phyloP scores from a whole-genome alignment of 1,140 invertebrate species.

The Popillia japonica region DNA sequence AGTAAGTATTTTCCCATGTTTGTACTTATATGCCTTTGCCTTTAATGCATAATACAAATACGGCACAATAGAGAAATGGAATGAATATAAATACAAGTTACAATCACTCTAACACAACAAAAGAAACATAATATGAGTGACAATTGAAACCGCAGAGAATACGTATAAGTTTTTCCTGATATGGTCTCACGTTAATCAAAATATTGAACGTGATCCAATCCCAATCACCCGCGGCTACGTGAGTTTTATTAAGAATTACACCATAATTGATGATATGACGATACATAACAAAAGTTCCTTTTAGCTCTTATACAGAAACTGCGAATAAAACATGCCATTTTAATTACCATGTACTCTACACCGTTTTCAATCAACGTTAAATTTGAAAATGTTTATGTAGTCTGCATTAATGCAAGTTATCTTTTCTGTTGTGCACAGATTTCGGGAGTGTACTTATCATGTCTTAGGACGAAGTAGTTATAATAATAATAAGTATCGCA shows the following conservation, averaged over 20 bases:
- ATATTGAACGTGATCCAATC: background rate
- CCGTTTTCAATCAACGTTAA: background rate
- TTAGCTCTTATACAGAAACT: background rate
- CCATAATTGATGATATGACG: background rate
- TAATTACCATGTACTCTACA: background rate
- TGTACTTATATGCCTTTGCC: background rate
- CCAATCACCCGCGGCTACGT: background rate
- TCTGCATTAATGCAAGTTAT: too few relatives aligned
- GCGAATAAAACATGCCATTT: background rate
- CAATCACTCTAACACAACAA: background rate
- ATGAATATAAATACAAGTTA: background rate
- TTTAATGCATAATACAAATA: background rate
- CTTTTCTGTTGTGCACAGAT: too few relatives aligned
- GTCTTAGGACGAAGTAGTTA: too few relatives aligned
- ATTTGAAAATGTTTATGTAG: background rate
- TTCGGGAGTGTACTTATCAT: too few relatives aligned
- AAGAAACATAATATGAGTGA: background rate
- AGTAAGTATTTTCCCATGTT: background rate
- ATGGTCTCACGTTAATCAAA: background rate
- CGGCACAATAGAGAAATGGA: background rate
- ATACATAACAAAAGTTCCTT: background rate
- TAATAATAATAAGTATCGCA: too few relatives aligned
- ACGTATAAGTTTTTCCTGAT: slow-evolving; percentile 1
- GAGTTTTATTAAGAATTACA: background rate
- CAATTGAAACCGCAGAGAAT: background rate